Base-by-base conservation (phyloP, 1,140 invertebrate species). In the Psilanteris sp. region DNA sequence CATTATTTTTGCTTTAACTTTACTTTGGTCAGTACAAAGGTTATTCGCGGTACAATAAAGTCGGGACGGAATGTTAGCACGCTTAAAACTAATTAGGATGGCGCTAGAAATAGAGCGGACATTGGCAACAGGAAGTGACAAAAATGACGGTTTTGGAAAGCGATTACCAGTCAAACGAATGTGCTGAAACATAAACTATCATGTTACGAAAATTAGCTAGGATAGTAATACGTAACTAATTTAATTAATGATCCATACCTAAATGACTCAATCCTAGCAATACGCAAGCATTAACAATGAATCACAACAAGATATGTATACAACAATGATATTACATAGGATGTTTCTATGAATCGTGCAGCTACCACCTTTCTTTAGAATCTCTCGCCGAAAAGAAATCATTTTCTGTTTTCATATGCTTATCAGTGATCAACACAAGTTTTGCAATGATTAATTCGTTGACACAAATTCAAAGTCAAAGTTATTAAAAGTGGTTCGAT, bases 231-330 rank as follows among this genome's bases (percentile, higher is more conserved):
- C 54, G 81, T 80, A 84, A 85, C 87, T 88, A 87, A 82, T 72
- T 87, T 85, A 88, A 87, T 83, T 86, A 81, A 87, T 87, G 84
- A 85, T 88, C 85, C 87, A 89, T 88, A 89, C 87, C 87, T 89
- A 89, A 89, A 87, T 89, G 86, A 89, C 86, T 87, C 86, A 88
- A 87, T 89, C 87, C 87, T 89, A 88, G 87, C 81, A 87, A 89
- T 86, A 89, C 85, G 86, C 87, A 89, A 89, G 87, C 87, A 89
- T 89, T 88, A 87, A 89, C 87, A 88, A 88, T 88, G 87, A 88
- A 89, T 88, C 83, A 89, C 85, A 89, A 89, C 87, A 88, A 88
- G 81, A 88, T 88, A 87, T 87, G 85, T 86, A 88, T 87, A 88
- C 87, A 88, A 84, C 79, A 86, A 86, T 89, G 83, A 80, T 87